Percentiles rank a stretch among this genome's conserved stretches.
phyloP scores from a whole-genome alignment of 2,113 vertebrate genomes.

The Oxyruncus cristatus region DNA sequence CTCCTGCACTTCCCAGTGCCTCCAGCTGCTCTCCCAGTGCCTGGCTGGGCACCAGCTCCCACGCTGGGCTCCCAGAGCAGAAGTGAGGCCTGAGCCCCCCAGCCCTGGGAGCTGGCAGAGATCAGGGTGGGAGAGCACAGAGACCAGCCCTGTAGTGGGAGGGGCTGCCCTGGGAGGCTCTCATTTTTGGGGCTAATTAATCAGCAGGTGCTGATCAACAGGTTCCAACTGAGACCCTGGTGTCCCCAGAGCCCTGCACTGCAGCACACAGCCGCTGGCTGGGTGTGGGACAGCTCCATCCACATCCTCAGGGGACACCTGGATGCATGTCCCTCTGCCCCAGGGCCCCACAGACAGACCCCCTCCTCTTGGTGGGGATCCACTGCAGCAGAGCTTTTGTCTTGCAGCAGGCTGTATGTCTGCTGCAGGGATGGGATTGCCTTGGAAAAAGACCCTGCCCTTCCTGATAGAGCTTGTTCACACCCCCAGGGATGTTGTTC shows the following conservation, averaged over 20 bases:
- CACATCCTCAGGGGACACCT: rapidly evolving
- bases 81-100: rapidly evolving
- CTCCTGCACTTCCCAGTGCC: rapidly evolving
- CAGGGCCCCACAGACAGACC: background rate
- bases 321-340: rapidly evolving
- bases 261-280: background rate
- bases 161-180: background rate
- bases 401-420: background rate
- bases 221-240: background rate
- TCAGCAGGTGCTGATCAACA: background rate
- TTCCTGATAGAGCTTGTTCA: background rate
- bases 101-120: rapidly evolving
- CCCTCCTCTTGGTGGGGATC: rapidly evolving
- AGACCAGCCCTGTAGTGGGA: too few relatives aligned
- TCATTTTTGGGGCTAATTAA: background rate
- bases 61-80: rapidly evolving
- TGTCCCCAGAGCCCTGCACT: background rate
- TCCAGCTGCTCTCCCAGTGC: rapidly evolving
- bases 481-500: background rate
- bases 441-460: background rate
- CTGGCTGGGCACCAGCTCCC: background rate
- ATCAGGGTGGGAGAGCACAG: rapidly evolving
- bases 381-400: rapidly evolving
- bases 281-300: background rate
- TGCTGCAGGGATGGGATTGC: rapidly evolving